A percentile compares a stretch with the other conserved stretches of the same genome.
These are phyloP conservation scores for Chaenocephalus aceratus DNA, from an alignment of 2,113 vertebrate species.

Conservation along the genomic window DNA sequence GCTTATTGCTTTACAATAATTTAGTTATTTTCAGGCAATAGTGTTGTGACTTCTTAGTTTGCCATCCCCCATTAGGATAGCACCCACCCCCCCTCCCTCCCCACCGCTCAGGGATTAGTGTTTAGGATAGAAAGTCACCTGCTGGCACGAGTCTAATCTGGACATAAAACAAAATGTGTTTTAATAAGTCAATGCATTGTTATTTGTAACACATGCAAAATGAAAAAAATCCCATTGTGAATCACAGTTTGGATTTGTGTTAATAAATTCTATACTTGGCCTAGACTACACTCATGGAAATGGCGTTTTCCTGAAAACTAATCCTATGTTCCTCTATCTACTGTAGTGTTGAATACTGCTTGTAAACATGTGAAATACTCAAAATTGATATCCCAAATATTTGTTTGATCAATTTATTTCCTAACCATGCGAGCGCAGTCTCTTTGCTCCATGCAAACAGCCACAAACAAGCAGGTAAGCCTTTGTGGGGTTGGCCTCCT, in stretches of 20 bases:
- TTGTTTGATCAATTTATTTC: not conserved
- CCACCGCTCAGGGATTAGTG: conserved; percentile 30
- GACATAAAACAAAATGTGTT: not conserved
- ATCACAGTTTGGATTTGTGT: no score
- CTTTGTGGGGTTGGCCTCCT: conserved; percentile 11
- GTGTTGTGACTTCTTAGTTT: not conserved
- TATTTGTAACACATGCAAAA: not conserved
- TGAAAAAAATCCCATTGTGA: not conserved
- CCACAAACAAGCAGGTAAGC: conserved; percentile 47
- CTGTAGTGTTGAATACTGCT: not conserved
- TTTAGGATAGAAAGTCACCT: conserved; percentile 5
- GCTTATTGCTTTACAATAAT: not conserved
- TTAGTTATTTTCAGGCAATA: not conserved
- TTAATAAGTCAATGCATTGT: not conserved
- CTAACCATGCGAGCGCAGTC: not conserved
- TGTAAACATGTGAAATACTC: not conserved
- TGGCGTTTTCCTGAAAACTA: not conserved
- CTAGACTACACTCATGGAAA: no score
- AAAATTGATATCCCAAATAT: not conserved
- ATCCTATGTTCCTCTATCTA: not conserved
- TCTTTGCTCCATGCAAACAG: not conserved
- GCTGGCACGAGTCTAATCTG: conserved; percentile 18
- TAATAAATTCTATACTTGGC: not conserved
- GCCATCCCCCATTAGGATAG: conserved; percentile 24
- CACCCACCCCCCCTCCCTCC: not conserved